Base-by-base conservation (phyloP, 2,113 vertebrate genomes). In the Gadus chalcogrammus region DNA sequence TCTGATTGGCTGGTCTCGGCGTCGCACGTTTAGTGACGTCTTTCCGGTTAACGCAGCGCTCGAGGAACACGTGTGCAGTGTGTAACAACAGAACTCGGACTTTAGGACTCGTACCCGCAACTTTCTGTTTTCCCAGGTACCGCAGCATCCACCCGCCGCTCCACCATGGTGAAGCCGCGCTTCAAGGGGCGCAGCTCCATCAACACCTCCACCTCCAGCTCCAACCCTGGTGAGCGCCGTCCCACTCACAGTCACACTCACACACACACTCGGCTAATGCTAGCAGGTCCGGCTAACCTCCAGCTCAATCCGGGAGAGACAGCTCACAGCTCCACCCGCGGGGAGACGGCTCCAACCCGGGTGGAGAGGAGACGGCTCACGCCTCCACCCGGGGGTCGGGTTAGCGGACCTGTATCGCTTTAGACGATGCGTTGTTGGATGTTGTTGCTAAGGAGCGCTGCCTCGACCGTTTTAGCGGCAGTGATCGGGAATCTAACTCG, bases 191-290 rank as follows among this genome's bases (percentile, higher is more conserved):
- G 92, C 77, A 92, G 90, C 78, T 90, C 93, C 42, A 90, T 98
- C 87, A 98, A 98, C 78, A 91, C 91, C 22, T 98, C 96, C 42
- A 84, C 89, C 24, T 93, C 97, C 86, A 99, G 97, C 93, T 93
- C 91, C 69, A 98, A 99, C 84, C 97, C 97, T 5, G 97, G 97
- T 99, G 88, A 91, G 89, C 65, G 56, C 81, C 74, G 56, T 74
- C 22, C 15, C 31, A 60, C 7, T 86, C 84, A 84, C 70, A 81
- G 56, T 74, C 22, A 16, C 31, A 60, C 7, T 85, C 84, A 84
- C 70, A 80, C 22, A 16, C 31, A 60, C 7, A 24, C 24, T 2
- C 24, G 60, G 58, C 58, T 61, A 64, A 74, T 80, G 78, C 84
- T 82, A 80, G 81, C 5, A n/a, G 22, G 15, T 38, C 69, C 65